These are phyloP conservation scores for Siderastrea radians DNA, from an alignment of 92 coral and sea anemone genomes.

Conservation along the genomic window DNA sequence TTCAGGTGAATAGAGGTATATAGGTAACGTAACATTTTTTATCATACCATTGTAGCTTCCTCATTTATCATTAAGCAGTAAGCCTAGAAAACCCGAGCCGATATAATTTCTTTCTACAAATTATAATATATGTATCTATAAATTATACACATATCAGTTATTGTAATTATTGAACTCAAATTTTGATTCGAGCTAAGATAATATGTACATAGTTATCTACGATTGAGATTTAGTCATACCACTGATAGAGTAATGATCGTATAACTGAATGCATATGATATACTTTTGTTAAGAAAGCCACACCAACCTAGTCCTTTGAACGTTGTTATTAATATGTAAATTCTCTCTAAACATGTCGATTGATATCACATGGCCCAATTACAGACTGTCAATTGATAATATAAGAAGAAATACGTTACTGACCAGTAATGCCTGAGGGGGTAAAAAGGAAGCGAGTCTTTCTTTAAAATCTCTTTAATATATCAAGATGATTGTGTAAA, in stretches of 20 bases:
- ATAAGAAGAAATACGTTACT: no score
- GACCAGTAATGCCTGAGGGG: background rate
- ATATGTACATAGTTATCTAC: background rate
- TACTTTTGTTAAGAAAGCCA: slow-evolving; percentile 1
- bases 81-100: background rate
- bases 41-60: no score
- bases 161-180: background rate
- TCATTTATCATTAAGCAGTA: background rate
- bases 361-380: background rate
- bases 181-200: background rate
- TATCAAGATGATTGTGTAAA: slow-evolving; percentile 14
- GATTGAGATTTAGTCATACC: background rate
- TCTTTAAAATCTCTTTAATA: background rate
- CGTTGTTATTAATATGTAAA: background rate
- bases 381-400: no score
- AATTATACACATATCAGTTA: background rate
- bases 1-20: background rate
- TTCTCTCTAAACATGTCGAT: background rate
- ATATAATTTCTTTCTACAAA: background rate
- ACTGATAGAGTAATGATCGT: background rate
- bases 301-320: background rate
- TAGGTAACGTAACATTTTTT: background rate
- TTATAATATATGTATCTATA: background rate
- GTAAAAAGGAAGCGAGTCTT: background rate
- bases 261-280: slow-evolving; percentile 1